Base-by-base conservation (phyloP, 2,888 invertebrate genomes). In the Galeruca laticollis region DNA sequence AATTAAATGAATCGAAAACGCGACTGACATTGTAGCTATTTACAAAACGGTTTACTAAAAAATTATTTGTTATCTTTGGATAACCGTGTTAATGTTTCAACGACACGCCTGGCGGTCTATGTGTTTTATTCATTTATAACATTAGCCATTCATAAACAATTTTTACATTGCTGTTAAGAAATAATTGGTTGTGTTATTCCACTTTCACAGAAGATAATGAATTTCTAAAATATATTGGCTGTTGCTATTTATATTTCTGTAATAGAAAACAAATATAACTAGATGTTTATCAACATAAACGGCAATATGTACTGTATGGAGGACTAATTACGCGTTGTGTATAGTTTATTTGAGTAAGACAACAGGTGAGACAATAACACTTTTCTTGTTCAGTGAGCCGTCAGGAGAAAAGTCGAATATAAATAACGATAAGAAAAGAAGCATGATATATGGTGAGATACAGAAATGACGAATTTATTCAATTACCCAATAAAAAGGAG, bases 201-300 rank as follows among this genome's bases (percentile, higher is more conserved):
- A 40, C 40, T 40, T 40, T 40, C 40, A 40, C 40, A 13, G 40
- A 40, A 40, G n/a, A 2, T 40, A 2, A 40, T 40, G 40, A 40
- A 40, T 40, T 40, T 40, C 40, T 40, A 40, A 40, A 40, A 40
- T 40, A 40, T 40, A n/a, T n/a, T 5, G n/a, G 40, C 6, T n/a
- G 6, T 40, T 40, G n/a, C n/a, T 40, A n/a, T 26, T 26, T 26
- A 26, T 5, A 26, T 26, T 26, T 26, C 26, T 3, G 26, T 26
- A 26, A 60, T 40, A 70, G 54, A 70, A 69, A 70, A 56, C 61
- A 35, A 18, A 61, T 69, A 40, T n/a, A 69, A 51, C 61, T 70
- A 61, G 40, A 21, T 20, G 49, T 26, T 26, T 3, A n/a, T n/a
- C n/a, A n/a, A n/a, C n/a, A n/a, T n/a, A n/a, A n/a, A n/a, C n/a